Evolutionary conservation across 2,113 vertebrate species (phyloP), one percentile per base, ranked within the genome.

Genomic region (Panurus biarmicus): DNA sequence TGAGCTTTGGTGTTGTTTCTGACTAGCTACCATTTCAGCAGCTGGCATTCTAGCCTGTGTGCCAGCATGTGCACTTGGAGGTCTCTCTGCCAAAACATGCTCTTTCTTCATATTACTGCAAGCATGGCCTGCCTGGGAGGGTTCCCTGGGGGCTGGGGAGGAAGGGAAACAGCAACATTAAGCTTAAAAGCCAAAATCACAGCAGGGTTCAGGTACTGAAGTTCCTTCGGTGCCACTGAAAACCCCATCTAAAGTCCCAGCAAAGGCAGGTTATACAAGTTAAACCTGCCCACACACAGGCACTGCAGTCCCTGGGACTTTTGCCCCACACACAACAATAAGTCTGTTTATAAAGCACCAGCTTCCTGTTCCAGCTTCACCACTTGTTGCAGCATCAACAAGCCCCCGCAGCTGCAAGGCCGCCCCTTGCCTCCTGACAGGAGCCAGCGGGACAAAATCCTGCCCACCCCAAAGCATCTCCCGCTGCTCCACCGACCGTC

Each of bases 401-500:
- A 78, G 51, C 15, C 57, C 67, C 64, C 20, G 25, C 7, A 7
- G 67, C 58, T 47, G 20, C 28, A 5, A 66, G 35, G 36, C 66
- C 54, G 31, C 44, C 45, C 47, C 56, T 71, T 36, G 7, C 29
- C 42, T 28, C 35, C 33, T 6, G 6, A 22, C 9, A 6, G 70
- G 31, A 74, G 22, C 33, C 10, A 12, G 20, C 25, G 6, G 33
- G 33, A 56, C 58, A 84, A 67, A 83, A 60, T 42, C 50, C 71
- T 33, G 35, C 38, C 61, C 15, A 1, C 4, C 44, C 47, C 35
- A 24, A 23, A 76, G 53, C 25, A 4, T 22, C 13, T 93, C 75
- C 6, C 0, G 2, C 29, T 13, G 6, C 35, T 83, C 29, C 22
- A 23, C 23, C 0, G 0, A 31, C 31, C 7, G 0, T 11, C 23